These are phyloP conservation scores for Mugil cephalus DNA, from an alignment of 2,113 vertebrate genomes.

Conservation along the genomic window DNA sequence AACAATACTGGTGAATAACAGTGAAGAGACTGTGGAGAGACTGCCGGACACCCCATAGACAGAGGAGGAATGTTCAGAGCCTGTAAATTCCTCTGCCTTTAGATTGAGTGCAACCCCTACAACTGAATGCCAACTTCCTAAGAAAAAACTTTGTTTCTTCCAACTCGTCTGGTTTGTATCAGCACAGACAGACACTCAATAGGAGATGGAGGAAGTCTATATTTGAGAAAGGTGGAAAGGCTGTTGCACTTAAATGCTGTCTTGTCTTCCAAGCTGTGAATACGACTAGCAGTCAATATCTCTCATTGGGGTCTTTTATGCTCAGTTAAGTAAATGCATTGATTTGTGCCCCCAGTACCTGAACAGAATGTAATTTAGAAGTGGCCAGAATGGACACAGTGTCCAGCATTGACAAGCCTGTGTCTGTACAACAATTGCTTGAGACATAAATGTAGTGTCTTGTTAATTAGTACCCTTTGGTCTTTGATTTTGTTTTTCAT, in stretches of 20 bases:
- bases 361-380: conserved; percentile 72
- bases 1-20: conserved; percentile 65
- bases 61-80: conserved; percentile 28
- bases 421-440: conserved; percentile 84
- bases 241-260: conserved; percentile 74
- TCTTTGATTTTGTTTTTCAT: conserved; percentile 72
- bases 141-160: conserved; percentile 49
- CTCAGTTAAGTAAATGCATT: conserved; percentile 89
- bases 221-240: conserved; percentile 65
- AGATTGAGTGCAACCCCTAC: conserved; percentile 37
- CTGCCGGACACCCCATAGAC: conserved; percentile 14
- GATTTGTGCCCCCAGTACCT: conserved; percentile 78
- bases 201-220: conserved; percentile 69
- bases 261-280: conserved; percentile 80
- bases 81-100: conserved; percentile 57
- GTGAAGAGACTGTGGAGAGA: conserved; percentile 53
- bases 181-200: conserved; percentile 66
- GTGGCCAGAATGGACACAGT: conserved; percentile 83
- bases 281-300: conserved; percentile 74
- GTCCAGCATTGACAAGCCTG: conserved; percentile 86
- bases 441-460: conserved; percentile 71
- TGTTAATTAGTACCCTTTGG: conserved; percentile 72
- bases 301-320: conserved; percentile 84
- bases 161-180: conserved; percentile 60
- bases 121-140: conserved; percentile 10